Base-by-base conservation (phyloP, 2,797 vertebrate genomes). In the Anniella stebbinsi region DNA sequence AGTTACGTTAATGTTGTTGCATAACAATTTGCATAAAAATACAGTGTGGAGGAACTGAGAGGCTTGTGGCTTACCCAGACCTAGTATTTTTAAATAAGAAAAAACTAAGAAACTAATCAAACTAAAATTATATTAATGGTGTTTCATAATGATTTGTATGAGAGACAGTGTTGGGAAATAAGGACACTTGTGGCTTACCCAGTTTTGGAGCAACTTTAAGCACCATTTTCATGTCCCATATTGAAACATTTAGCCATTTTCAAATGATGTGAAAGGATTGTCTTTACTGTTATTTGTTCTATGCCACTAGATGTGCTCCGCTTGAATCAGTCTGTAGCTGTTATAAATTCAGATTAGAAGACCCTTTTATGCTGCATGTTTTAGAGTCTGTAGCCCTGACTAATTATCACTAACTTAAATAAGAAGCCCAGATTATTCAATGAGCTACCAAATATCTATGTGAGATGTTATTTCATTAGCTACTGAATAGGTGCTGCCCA, bases 181-280 rank as follows among this genome's bases (percentile, higher is more conserved):
- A 89, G 73, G 38, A 90, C 86, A 72, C 87, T 48, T 54, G n/a
- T 13, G 54, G 84, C 25, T 21, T n/a, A 33, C 8, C 57, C 86
- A 88, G 72, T 86, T 92, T 86, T 86, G 18, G 70, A 86, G 18
- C 18, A 33, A 90, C 30, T 85, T 38, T 88, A 90, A 78, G 93
- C 13, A 80, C 60, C 92, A 84, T 9, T 92, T 92, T 25, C 90
- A 80, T 87, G 84, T 38, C 88, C 90, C 0, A 76, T 78, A n/a
- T 23, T 88, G 70, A 96, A 88, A 86, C 38, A 36, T 66, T 28
- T 72, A 92, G 84, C 12, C 73, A 10, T 88, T 91, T 93, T 92
- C 36, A 89, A 72, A 15, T 92, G 57, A 77, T 89, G 92, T 92
- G 85, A 89, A 85, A 63, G 73, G 28, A 86, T 72, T 82, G 23